These are phyloP conservation scores for Pycnonotus jocosus DNA, from an alignment of 2,113 vertebrate genomes.

Conservation along the genomic window DNA sequence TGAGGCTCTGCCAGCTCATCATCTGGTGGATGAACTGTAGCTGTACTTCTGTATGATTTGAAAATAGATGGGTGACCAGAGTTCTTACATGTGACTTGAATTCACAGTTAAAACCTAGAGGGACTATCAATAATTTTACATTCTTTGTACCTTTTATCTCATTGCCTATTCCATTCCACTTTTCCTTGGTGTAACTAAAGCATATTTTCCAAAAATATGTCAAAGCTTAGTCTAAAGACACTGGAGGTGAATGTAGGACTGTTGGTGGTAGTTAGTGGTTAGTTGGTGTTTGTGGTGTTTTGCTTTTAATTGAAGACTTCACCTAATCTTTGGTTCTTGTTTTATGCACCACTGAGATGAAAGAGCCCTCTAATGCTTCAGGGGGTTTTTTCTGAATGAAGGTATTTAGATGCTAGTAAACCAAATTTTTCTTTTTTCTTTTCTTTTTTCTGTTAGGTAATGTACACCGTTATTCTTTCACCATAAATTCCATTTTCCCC, in stretches of 20 bases:
- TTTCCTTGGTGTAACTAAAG: background rate
- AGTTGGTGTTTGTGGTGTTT: background rate
- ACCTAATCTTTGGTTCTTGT: background rate
- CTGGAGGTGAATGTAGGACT: background rate
- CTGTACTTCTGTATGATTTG: background rate
- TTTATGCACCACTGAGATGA: background rate
- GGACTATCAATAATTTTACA: background rate
- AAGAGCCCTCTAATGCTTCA: background rate
- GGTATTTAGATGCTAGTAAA: background rate
- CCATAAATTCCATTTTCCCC: background rate
- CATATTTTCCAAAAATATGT: background rate
- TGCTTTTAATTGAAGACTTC: background rate
- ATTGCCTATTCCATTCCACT: background rate
- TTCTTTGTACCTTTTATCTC: background rate
- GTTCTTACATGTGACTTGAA: background rate
- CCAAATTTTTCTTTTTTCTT: background rate
- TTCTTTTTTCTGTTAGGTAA: background rate
- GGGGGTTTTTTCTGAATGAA: accelerated
- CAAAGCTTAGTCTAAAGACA: background rate
- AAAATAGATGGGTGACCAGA: background rate
- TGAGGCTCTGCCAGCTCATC: background rate
- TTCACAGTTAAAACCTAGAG: background rate
- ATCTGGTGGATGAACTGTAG: background rate
- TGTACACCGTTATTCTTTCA: background rate
- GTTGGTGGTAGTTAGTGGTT: background rate